Evolutionary conservation across 35 echinoderm and acorn worm species (phyloP).

Genomic region (Acanthaster planci): DNA sequence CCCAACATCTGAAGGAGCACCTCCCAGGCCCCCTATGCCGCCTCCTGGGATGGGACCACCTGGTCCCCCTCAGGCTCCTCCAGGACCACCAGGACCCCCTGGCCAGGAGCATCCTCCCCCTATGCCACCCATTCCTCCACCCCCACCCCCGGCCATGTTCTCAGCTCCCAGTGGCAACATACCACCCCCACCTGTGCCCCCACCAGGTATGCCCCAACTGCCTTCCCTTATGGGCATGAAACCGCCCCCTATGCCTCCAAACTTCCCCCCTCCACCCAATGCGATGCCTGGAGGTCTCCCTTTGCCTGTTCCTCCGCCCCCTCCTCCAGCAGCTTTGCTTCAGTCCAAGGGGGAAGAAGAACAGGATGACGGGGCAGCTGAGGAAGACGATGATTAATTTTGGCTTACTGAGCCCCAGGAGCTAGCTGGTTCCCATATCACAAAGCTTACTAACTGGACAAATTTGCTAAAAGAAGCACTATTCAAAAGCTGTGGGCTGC

Average conservation of each 20-base stretch:
- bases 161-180: background rate
- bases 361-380: background rate
- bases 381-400: background rate
- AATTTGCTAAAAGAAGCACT: no score
- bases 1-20: constrained; percentile 26
- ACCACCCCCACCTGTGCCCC: constrained; percentile 52
- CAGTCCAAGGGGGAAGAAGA: background rate
- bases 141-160: constrained; percentile 31
- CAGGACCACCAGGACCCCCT: constrained; percentile 55
- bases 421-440: no score
- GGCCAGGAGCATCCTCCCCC: constrained; percentile 36
- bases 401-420: no score
- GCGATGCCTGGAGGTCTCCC: background rate
- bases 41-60: background rate
- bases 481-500: no score
- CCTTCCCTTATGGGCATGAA: constrained; percentile 34
- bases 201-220: constrained; percentile 52
- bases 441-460: no score
- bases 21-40: constrained; percentile 30
- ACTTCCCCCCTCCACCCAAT: constrained; percentile 27
- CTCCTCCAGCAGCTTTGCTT: background rate
- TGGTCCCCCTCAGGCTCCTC: constrained; percentile 41
- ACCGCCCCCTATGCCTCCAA: constrained; percentile 30
- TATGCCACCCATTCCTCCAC: constrained; percentile 27
- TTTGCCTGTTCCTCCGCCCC: constrained; percentile 3